Base-by-base conservation (phyloP, 2,113 vertebrate genomes). In the Pyxicephalus adspersus region DNA sequence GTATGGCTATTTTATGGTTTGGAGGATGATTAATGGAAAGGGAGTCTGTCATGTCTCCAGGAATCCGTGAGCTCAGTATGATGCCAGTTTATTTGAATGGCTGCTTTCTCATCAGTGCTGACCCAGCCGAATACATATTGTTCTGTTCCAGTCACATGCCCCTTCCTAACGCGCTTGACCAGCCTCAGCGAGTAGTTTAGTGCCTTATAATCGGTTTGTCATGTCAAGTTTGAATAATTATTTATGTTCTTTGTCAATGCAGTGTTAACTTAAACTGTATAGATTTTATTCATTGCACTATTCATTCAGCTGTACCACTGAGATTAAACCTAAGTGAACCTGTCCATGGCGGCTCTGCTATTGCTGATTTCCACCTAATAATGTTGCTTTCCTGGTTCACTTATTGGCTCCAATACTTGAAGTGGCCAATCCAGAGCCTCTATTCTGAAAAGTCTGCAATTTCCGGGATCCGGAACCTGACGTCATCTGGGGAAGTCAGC, bases 171-270 rank as follows among this genome's bases (percentile, higher is more conserved):
- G 3, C 15, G 20, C 26, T n/a, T 57, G 20, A 26, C 26, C 16
- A 54, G 54, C 57, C 71, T 52, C 38, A 4, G 3, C 1, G 50
- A 67, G 22, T 29, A 80, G 54, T 66, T 64, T 26, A 52, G 77
- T 80, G 66, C 68, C 50, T 57, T 74, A 38, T 65, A 16, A 58
- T 50, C 26, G 25, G 76, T 23, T 25, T 66, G 17, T 57, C 22
- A 51, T 54, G 16, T 18, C 1, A 55, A 51, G 26, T 26, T 64
- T 19, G 18, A 20, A 28, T 2, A 15, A 29, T 34, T 55, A 4
- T 55, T 20, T 22, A 45, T 13, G 25, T 20, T 3, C 15, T 17
- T 51, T 54, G 51, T 71, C 45, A 5, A 70, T 7, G 20, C 45
- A 34, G 5, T 50, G 19, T 67, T 50, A 23, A 16, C 13, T 17